phyloP scores from a whole-genome alignment of 92 coral and sea anemone genomes.

The Metridium senile region DNA sequence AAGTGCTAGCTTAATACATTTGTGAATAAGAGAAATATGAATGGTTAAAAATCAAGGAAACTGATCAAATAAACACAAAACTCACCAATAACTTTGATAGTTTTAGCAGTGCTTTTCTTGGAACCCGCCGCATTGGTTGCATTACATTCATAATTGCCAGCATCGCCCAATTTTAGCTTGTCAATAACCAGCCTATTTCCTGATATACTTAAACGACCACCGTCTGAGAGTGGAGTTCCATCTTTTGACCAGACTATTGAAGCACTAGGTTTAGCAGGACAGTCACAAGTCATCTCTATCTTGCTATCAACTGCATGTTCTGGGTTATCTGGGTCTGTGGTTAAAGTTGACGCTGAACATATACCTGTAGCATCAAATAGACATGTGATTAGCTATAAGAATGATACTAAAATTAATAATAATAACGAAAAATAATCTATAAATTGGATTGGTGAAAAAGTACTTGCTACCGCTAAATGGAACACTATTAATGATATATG shows the following conservation, averaged over 20 bases:
- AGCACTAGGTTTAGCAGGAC: slow-evolving; percentile 48
- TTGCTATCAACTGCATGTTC: slow-evolving; percentile 13
- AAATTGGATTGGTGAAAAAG: no score
- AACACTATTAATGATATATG: no score
- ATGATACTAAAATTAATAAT: no score
- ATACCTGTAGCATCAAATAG: slow-evolving; percentile 33
- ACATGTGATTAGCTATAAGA: no score
- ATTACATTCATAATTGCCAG: slow-evolving; percentile 72
- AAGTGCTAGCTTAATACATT: no score
- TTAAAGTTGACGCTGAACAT: slow-evolving; percentile 28
- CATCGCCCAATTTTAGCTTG: slow-evolving; percentile 46
- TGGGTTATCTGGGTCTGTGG: slow-evolving; percentile 14
- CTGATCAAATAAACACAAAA: no score
- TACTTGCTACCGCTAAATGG: no score
- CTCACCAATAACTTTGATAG: slow-evolving; percentile 31
- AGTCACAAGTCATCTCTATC: slow-evolving; percentile 47
- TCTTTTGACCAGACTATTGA: slow-evolving; percentile 66
- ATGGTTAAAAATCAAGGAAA: no score
- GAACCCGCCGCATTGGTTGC: slow-evolving; percentile 42
- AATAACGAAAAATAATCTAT: no score
- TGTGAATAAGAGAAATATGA: no score
- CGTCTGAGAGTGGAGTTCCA: slow-evolving; percentile 21
- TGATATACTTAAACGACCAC: slow-evolving; percentile 19
- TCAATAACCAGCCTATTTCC: slow-evolving; percentile 46
- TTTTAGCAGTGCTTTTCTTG: slow-evolving; percentile 31